Evolutionary conservation across 2,113 vertebrate species (phyloP).

Genomic region (Lanius collurio): DNA sequence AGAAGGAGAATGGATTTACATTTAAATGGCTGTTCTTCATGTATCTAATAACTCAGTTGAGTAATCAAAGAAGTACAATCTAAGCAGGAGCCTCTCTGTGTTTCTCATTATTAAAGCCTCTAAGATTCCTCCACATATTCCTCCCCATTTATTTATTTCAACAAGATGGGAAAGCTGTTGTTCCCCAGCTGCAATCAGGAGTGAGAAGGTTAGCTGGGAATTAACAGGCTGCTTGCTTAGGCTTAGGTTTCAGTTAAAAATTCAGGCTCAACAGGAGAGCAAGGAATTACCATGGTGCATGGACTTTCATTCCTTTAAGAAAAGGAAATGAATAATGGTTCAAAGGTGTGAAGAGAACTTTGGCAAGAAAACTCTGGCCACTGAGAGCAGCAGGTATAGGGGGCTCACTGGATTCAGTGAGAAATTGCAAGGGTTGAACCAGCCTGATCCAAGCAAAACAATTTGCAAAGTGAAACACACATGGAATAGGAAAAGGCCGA

Average conservation of each 20-base stretch:
- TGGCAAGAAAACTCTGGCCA: neutral
- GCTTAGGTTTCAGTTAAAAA: neutral
- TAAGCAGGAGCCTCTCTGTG: neutral
- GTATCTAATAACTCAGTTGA: slow-evolving; percentile 36
- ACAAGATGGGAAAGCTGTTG: neutral
- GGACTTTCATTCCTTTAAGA: neutral
- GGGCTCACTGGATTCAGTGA: neutral
- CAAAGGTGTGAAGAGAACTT: neutral
- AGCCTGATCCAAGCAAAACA: neutral
- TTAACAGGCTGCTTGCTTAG: neutral
- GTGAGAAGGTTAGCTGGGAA: neutral
- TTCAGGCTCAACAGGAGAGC: neutral
- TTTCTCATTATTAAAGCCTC: neutral
- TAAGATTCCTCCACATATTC: neutral
- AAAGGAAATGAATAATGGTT: neutral
- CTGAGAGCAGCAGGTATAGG: neutral
- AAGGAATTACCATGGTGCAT: neutral
- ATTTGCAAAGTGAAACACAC: neutral
- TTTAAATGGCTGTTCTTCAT: slow-evolving; percentile 45
- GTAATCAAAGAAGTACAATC: slow-evolving; percentile 19
- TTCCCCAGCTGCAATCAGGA: neutral
- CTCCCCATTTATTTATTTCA: neutral
- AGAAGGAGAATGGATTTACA: slow-evolving; percentile 34
- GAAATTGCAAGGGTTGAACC: neutral
- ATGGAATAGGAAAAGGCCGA: neutral